A percentile compares a stretch with the other conserved stretches of the same genome.
These are phyloP conservation scores for Labrus mixtus DNA, from an alignment of 2,113 vertebrate genomes.

Conservation along the genomic window DNA sequence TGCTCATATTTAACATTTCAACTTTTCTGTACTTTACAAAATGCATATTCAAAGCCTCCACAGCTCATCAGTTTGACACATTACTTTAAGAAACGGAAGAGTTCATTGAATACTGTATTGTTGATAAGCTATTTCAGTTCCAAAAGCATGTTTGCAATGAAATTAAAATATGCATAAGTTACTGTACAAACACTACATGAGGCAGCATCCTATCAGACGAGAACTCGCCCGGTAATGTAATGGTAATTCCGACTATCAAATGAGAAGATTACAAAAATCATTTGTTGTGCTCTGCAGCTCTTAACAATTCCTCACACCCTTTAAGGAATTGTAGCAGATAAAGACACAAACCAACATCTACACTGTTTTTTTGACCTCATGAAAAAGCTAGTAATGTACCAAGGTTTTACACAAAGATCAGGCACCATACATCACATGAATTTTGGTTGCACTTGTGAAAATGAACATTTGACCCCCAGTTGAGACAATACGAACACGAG, in stretches of 20 bases:
- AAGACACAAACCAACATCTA: slow-evolving; percentile 49
- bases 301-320: slow-evolving; percentile 25
- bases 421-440: slow-evolving; percentile 46
- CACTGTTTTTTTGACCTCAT: slow-evolving; percentile 35
- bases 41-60: slow-evolving; percentile 42
- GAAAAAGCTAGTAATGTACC: slow-evolving; percentile 65
- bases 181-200: slow-evolving; percentile 78
- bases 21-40: slow-evolving; percentile 47
- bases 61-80: slow-evolving; percentile 51
- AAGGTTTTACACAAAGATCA: slow-evolving; percentile 34
- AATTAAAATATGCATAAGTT: slow-evolving; percentile 81
- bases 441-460: slow-evolving; percentile 52
- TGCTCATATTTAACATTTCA: slow-evolving; percentile 33
- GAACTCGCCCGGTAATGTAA: slow-evolving; percentile 55
- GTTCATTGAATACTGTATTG: slow-evolving; percentile 65
- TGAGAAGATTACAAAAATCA: slow-evolving; percentile 41
- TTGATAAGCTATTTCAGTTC: slow-evolving; percentile 55
- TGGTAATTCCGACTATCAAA: slow-evolving; percentile 51
- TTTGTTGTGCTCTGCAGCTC: slow-evolving; percentile 58
- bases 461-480: slow-evolving; percentile 40
- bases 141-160: slow-evolving; percentile 69
- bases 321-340: slow-evolving; percentile 34
- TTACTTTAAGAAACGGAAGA: slow-evolving; percentile 54
- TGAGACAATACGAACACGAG: slow-evolving; percentile 32
- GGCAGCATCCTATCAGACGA: slow-evolving; percentile 50